Base-by-base conservation (phyloP, 2,797 vertebrate species). In the Limosa lapponica region DNA sequence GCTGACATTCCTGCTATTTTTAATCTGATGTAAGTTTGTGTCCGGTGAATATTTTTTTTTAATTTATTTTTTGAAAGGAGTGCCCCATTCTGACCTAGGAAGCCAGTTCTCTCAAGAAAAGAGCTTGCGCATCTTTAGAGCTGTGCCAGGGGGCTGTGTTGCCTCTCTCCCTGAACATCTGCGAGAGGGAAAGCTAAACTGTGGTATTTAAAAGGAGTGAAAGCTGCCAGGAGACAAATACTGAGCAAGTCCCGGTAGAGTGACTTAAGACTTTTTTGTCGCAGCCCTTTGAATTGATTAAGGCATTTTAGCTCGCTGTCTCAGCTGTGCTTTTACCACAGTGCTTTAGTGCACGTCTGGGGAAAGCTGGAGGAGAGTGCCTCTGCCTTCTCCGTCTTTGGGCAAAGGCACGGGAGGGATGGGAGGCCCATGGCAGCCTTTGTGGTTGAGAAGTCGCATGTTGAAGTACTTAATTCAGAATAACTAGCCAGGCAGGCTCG, bases 1-100 rank as follows among this genome's bases (percentile, higher is more conserved):
- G 65, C 82, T 91, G 91, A 73, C 92, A 88, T 90, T 90, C 72
- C 62, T 92, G 87, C 78, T 94, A 36, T 94, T 93, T 95, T 96
- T 87, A 91, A 90, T 95, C 82, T 59, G 69, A 75, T 1, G 1
- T 37, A 82, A 84, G 17, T 55, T 84, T 82, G 52, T 32, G 44
- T 81, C 49, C 52, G 44, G 44, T 77, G 51, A 61, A 20, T 58
- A 23, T 2, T 37, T 46, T 55, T 67, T 58, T 15, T 22, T 4
- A 11, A 16, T 66, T 87, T 77, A 3, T 28, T 81, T 71, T 81
- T 64, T 82, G 1, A 72, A 77, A 39, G 0, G 0, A 61, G 4
- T 84, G 43, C 24, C n/a, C 27, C 8, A 19, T 65, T 89, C 41
- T 77, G 54, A 71, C 44, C 36, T 55, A 79, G 27, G 20, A 82